Evolutionary conservation across 2,888 invertebrate genomes (phyloP), one percentile per base, ranked within the genome.

Genomic region (Athalia cordata): DNA sequence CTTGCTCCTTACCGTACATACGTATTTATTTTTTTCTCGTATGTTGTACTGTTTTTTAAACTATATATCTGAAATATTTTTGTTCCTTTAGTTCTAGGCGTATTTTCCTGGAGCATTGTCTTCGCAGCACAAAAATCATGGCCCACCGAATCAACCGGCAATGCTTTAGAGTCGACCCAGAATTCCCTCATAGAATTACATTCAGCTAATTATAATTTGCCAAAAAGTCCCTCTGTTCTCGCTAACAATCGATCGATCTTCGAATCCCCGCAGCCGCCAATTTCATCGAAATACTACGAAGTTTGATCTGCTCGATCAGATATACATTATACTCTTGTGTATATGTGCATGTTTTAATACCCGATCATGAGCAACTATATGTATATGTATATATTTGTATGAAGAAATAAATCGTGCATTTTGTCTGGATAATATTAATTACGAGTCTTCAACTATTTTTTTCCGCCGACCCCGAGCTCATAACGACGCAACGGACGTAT

Each of bases 161-260:
- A 64, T 0, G 80, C 76, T n/a, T 79, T 68, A 70, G 78, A 76
- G n/a, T n/a, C 52, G 59, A 11, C 11, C 4, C 3, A 72, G 59
- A 4, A 13, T 8, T 0, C 13, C 8, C 45, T 45, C 8, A 47
- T 43, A 45, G n/a, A n/a, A 3, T 13, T 8, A 8, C 59, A 59
- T 4, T 11, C 61, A 45, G 76, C 67, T 6, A 82, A 85, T 78
- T 80, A 80, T 52, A 86, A 84, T 78, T 78, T 83, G 64, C 86
- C 83, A 49, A 90, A 89, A 76, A 86, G 88, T n/a, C 89, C 89
- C 29, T 89, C 90, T 1, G 87, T 84, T 59, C 80, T 87, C 87
- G 43, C 84, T 85, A 77, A 5, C 5, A 43, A 59, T 59, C 15
- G 9, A 47, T 57, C 57, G 4, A 47, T 72, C 4, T 85, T 85